Base-by-base conservation (phyloP, 2,113 vertebrate genomes). In the Emydocephalus ijimae region DNA sequence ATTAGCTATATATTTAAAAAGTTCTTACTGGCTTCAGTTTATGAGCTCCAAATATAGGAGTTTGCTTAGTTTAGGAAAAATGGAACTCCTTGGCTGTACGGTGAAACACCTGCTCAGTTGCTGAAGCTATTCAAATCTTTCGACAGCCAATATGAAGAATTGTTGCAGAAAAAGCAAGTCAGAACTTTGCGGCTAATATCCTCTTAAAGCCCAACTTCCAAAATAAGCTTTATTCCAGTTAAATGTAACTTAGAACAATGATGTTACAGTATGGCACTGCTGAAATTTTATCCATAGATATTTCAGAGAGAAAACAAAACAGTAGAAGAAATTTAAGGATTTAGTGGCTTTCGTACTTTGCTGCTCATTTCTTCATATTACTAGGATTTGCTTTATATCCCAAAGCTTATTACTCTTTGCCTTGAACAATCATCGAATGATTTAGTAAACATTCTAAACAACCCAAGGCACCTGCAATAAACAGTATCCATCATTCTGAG, bases 61-160 rank as follows among this genome's bases (percentile, higher is more conserved):
- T 97, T 98, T 24, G 97, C 96, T 98, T 98, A 99, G 97, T 98
- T 99, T 90, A 99, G 88, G 90, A 96, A 93, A 26, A 99, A 96
- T 96, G 99, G 98, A n/a, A 97, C 91, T 59, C 98, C 98, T 15
- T 98, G 99, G 61, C 99, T 98, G 81, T 99, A 98, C 1, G 99
- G 95, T 0, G 99, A 99, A 86, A 99, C 90, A 87, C 97, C 1
- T 5, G 98, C 97, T 43, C 97, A 96, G 92, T 97, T 93, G 91
- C 95, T 96, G 21, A 98, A 98, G 96, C 98, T 98, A 0, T 98
- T 98, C 45, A 99, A 97, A 90, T 98, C 98, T 4, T 97, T 98
- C 98, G 98, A 99, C 4, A 99, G 96, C 96, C 99, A 96, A 95
- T 99, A 99, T 85, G 99, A 99, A 69, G 98, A 98, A 1, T 99